Conservation (phyloP, 2,888 invertebrate species). For the Nephrocerus scutellatus region DNA sequence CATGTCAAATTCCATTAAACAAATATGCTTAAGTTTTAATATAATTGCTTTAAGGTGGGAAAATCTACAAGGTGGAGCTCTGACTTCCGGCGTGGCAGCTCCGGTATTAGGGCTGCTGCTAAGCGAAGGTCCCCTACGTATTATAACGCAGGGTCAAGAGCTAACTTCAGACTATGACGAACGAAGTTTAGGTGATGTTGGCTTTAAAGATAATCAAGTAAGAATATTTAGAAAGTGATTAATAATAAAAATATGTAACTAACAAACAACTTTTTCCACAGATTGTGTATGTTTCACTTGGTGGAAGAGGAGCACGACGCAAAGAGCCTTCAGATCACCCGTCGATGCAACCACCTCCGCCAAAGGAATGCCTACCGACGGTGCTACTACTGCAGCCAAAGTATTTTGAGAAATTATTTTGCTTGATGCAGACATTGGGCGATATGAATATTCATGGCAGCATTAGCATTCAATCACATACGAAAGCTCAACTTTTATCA, state of each 20-base stretch:
- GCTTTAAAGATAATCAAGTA: conserved; percentile 91
- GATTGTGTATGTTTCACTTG: conserved; percentile 86
- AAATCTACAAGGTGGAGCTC: conserved; percentile 47
- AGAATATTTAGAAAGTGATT: too few species aligned
- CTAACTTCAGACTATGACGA: conserved; percentile 88
- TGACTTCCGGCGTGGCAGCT: conserved; percentile 40
- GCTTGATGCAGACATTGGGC: conserved; percentile 82
- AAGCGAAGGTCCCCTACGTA: conserved; percentile 78
- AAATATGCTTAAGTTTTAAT: neutral
- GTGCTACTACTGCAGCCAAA: conserved; percentile 74
- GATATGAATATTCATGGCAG: conserved; percentile 74
- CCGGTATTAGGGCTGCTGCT: conserved; percentile 62
- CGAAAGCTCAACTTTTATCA: conserved; percentile 82
- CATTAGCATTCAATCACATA: conserved; percentile 62
- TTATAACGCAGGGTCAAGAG: conserved; percentile 92
- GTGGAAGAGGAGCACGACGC: conserved; percentile 56
- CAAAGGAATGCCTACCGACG: conserved; percentile 78
- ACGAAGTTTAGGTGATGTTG: conserved; percentile 81
- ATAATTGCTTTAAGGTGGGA: conserved; percentile 57
- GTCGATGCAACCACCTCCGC: conserved; percentile 78
- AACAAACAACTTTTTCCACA: conserved; percentile 45
- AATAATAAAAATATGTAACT: too few species aligned
- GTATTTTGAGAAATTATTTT: conserved; percentile 86
- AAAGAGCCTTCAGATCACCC: conserved; percentile 62
- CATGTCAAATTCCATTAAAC: neutral